Evolutionary conservation across 2,888 invertebrate genomes (phyloP).

Genomic region (Argyra leucocephala): DNA sequence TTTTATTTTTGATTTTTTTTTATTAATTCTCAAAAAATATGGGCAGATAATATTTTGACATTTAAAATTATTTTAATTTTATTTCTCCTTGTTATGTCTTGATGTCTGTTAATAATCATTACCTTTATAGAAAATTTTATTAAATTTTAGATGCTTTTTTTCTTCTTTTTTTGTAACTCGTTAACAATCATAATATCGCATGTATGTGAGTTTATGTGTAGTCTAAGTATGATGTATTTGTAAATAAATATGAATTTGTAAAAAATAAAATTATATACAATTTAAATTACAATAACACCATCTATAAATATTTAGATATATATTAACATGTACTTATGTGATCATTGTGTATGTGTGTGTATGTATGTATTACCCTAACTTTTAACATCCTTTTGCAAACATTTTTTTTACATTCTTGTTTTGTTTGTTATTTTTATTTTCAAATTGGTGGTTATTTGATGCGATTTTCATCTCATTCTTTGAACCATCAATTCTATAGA

Average conservation of each 20-base stretch:
- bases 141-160: too few relatives aligned
- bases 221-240: too few relatives aligned
- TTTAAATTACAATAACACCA: not conserved
- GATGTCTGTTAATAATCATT: not conserved
- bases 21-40: not conserved
- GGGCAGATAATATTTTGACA: conserved; percentile 4
- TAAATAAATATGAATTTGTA: not conserved
- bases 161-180: too few relatives aligned
- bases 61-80: not conserved
- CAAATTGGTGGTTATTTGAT: not conserved
- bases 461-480: not conserved
- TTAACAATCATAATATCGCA: not conserved
- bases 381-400: not conserved
- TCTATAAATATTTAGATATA: too few relatives aligned
- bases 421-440: not conserved
- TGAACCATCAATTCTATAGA: not conserved
- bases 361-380: too few relatives aligned
- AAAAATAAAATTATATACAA: not conserved
- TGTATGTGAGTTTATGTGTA: not conserved
- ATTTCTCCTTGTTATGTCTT: not conserved
- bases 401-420: too few relatives aligned
- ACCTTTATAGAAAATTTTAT: not conserved
- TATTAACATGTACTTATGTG: too few relatives aligned
- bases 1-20: not conserved
- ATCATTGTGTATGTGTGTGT: too few relatives aligned